These are phyloP conservation scores for Aphodius granarius DNA, from an alignment of 2,888 invertebrate genomes.

Conservation along the genomic window DNA sequence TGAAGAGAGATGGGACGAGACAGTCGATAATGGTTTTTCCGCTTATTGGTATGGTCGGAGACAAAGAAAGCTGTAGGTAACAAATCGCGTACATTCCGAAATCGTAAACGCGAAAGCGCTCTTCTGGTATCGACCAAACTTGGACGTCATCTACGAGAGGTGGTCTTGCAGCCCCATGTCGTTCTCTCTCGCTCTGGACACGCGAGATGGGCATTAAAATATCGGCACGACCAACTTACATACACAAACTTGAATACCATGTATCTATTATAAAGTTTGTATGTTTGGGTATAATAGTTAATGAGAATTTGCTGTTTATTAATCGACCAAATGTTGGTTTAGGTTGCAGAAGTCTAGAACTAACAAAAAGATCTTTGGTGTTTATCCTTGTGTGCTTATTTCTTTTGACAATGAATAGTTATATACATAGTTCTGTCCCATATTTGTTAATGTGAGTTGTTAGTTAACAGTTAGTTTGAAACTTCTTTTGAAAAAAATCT, in stretches of 20 bases:
- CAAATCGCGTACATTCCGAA: neutral
- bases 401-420: too few species aligned
- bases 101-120: neutral
- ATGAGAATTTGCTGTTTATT: neutral
- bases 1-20: neutral
- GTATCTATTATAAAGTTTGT: neutral
- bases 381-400: too few species aligned
- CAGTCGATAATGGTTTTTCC: too few species aligned
- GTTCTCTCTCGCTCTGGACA: neutral
- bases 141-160: neutral
- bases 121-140: neutral
- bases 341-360: neutral
- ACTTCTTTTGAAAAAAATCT: too few species aligned
- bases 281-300: too few species aligned
- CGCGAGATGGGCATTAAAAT: neutral
- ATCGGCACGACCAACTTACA: neutral
- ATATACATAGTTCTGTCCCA: too few species aligned
- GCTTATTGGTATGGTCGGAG: too few species aligned
- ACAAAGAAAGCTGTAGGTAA: neutral
- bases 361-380: too few species aligned
- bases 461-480: too few species aligned
- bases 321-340: neutral
- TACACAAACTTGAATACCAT: neutral
- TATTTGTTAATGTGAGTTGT: too few species aligned
- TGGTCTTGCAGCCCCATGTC: neutral